phyloP scores from a whole-genome alignment of 1,140 invertebrate species.

The Dysdera silvatica region DNA sequence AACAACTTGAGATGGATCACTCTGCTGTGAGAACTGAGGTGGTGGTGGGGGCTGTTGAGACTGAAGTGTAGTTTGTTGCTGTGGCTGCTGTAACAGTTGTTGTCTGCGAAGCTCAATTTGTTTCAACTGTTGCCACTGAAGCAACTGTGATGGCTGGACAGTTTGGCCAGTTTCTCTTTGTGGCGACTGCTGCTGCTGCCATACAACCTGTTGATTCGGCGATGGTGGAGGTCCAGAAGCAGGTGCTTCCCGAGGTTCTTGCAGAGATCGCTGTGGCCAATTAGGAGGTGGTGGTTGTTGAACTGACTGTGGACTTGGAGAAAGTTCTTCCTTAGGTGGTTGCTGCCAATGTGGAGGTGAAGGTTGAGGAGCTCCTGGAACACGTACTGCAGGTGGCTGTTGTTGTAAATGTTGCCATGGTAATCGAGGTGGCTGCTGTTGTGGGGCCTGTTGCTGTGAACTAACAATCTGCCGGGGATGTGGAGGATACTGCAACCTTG shows the following conservation, averaged over 20 bases:
- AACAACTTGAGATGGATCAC: conserved; percentile 6
- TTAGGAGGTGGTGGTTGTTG: background rate
- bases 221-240: background rate
- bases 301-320: conserved; percentile 7
- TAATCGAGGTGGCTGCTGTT: conserved; percentile 7
- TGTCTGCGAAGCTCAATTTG: conserved; percentile 24
- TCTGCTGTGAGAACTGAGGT: conserved; percentile 15
- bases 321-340: conserved; percentile 21
- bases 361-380: conserved; percentile 9
- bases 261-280: conserved; percentile 18
- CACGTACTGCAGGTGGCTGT: background rate
- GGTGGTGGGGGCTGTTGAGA: background rate
- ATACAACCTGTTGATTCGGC: conserved; percentile 10
- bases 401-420: conserved; percentile 20
- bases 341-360: conserved; percentile 8
- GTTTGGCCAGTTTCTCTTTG: conserved; percentile 15
- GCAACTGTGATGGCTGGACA: conserved; percentile 27
- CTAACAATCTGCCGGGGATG: conserved; percentile 16
- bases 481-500: conserved; percentile 24
- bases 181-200: conserved; percentile 39
- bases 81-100: conserved; percentile 32
- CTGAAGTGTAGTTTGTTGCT: conserved; percentile 32
- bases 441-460: conserved; percentile 34
- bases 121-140: conserved; percentile 29
- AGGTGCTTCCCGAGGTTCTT: background rate